A percentile compares a stretch with the other conserved stretches of the same genome.
Conservation (phyloP, 64 coral and sea anemone species). For the Trachythela sp. region DNA sequence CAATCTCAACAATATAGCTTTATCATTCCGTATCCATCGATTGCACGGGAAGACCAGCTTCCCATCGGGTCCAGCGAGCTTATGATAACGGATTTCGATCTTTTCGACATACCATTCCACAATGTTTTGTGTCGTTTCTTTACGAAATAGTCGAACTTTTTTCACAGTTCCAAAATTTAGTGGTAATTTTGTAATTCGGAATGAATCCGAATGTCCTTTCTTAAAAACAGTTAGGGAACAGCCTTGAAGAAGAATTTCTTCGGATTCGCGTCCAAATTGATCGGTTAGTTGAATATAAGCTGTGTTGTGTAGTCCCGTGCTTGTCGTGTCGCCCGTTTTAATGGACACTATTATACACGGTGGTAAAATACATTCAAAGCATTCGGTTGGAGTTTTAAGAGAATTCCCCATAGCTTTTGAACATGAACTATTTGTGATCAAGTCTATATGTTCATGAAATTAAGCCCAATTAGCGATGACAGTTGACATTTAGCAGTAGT, state of each 20-base stretch:
- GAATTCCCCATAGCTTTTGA: neutral
- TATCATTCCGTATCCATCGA: neutral
- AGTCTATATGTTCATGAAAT: neutral
- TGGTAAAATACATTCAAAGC: neutral
- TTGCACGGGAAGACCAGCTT: neutral
- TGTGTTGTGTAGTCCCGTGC: neutral
- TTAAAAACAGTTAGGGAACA: neutral
- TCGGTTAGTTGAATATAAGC: neutral
- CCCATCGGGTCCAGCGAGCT: neutral
- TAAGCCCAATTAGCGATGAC: neutral
- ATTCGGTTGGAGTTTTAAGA: neutral
- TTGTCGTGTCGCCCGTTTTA: conserved; percentile 2
- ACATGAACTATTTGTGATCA: neutral
- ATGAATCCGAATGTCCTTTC: neutral
- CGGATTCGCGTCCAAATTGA: neutral
- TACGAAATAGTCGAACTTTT: neutral
- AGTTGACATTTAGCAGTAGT: no score
- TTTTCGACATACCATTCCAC: conserved; percentile 13
- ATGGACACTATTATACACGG: neutral
- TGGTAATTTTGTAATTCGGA: neutral
- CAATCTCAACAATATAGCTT: neutral
- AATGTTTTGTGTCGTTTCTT: neutral
- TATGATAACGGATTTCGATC: neutral
- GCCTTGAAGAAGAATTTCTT: neutral
- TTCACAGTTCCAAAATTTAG: conserved; percentile 14